Conservation (phyloP, 1,140 invertebrate species). For the Ceratina japonica region DNA sequence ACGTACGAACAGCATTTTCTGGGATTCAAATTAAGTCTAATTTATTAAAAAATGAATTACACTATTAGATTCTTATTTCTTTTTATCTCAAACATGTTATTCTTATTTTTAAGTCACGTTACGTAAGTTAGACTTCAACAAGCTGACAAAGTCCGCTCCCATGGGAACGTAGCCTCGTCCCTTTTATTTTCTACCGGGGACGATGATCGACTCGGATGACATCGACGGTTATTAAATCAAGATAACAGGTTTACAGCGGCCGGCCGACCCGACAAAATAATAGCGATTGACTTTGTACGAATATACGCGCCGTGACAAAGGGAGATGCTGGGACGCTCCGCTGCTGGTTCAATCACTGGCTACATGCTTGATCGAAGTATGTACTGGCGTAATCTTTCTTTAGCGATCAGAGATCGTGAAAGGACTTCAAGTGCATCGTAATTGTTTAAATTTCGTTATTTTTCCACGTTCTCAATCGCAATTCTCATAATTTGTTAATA, state of each 20-base stretch:
- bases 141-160: slow-evolving; percentile 36
- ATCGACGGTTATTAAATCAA: slow-evolving; percentile 73
- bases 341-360: slow-evolving; percentile 64
- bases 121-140: background rate
- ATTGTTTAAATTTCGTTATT: too few species aligned
- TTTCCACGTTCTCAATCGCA: too few species aligned
- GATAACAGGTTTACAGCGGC: slow-evolving; percentile 59
- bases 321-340: slow-evolving; percentile 45
- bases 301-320: slow-evolving; percentile 60
- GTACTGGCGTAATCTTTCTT: too few species aligned
- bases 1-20: background rate
- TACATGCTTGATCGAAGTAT: slow-evolving; percentile 54
- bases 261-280: slow-evolving; percentile 51
- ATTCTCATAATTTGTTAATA: too few species aligned
- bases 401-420: too few species aligned
- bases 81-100: too few species aligned
- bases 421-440: too few species aligned
- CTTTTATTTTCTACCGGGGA: background rate
- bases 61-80: too few species aligned
- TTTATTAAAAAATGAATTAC: too few species aligned
- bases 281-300: slow-evolving; percentile 61
- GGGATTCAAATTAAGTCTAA: too few species aligned
- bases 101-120: too few species aligned
- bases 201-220: slow-evolving; percentile 63
- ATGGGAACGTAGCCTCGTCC: slow-evolving; percentile 28